Evolutionary conservation across 2,888 invertebrate species (phyloP).

Genomic region (Patella caerulea): DNA sequence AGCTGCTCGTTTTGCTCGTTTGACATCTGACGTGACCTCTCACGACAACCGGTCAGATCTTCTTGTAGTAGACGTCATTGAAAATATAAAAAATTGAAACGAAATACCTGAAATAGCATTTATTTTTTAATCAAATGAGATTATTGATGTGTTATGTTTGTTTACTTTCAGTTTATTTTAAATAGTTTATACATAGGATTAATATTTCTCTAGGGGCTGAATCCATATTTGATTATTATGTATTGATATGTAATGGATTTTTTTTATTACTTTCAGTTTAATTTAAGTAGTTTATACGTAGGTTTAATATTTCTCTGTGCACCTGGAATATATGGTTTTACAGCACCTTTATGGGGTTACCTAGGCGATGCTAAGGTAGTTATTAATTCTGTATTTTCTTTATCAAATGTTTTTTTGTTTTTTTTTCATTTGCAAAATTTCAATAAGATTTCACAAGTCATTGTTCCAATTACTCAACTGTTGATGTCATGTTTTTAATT

Average conservation of each 20-base stretch:
- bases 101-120: too few relatives aligned
- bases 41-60: too few relatives aligned
- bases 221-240: slow-evolving; percentile 31
- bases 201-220: slow-evolving; percentile 55
- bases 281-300: slow-evolving; percentile 45
- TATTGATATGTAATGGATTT: background rate
- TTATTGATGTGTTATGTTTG: too few relatives aligned
- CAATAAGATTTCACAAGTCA: too few relatives aligned
- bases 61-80: too few relatives aligned
- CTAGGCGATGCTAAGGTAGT: slow-evolving; percentile 53
- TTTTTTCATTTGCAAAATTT: too few relatives aligned
- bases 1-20: too few relatives aligned
- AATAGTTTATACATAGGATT: slow-evolving; percentile 50
- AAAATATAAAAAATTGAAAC: too few relatives aligned
- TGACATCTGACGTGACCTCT: too few relatives aligned
- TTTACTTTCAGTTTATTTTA: slow-evolving; percentile 47
- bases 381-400: background rate
- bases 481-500: too few relatives aligned
- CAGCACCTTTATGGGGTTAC: slow-evolving; percentile 56
- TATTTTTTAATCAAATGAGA: too few relatives aligned
- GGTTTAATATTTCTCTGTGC: slow-evolving; percentile 58
- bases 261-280: slow-evolving; percentile 43
- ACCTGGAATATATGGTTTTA: slow-evolving; percentile 49
- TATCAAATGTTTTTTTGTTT: background rate
- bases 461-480: too few relatives aligned